These are phyloP conservation scores for Uropsilus gracilis DNA, from an alignment of 2,113 vertebrate species.

Conservation along the genomic window DNA sequence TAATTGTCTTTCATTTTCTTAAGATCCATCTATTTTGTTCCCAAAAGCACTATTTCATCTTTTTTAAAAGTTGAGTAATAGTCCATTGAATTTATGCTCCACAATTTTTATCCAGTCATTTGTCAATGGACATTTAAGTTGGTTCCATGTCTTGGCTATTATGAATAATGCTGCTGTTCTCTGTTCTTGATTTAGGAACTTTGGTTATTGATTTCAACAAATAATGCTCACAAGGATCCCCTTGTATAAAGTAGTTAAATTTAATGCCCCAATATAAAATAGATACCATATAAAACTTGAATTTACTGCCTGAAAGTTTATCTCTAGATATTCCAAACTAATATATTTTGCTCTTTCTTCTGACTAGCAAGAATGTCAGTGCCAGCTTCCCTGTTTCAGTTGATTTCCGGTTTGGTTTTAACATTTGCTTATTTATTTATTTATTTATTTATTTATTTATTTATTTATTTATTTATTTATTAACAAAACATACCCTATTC, in stretches of 20 bases:
- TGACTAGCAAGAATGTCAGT: background rate
- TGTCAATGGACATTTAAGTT: too few species aligned
- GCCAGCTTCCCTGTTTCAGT: background rate
- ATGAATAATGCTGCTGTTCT: too few species aligned
- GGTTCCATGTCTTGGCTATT: too few species aligned
- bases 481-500: background rate
- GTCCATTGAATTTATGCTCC: too few species aligned
- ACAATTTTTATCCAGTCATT: too few species aligned
- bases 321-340: background rate
- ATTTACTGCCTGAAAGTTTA: background rate
- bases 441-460: conserved; percentile 38
- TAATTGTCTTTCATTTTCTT: too few species aligned
- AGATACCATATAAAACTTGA: background rate
- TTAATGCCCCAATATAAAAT: too few species aligned
- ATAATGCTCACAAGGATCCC: background rate
- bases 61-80: too few species aligned
- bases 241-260: too few species aligned
- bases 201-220: background rate
- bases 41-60: too few species aligned
- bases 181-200: background rate
- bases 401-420: conserved; percentile 28
- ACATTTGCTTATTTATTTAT: background rate
- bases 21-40: too few species aligned
- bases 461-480: background rate
- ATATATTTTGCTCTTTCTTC: conserved; percentile 11